Percentiles rank a stretch among this genome's conserved stretches.
Conservation (phyloP, 2,797 vertebrate species). For the Syngnathus acus region DNA sequence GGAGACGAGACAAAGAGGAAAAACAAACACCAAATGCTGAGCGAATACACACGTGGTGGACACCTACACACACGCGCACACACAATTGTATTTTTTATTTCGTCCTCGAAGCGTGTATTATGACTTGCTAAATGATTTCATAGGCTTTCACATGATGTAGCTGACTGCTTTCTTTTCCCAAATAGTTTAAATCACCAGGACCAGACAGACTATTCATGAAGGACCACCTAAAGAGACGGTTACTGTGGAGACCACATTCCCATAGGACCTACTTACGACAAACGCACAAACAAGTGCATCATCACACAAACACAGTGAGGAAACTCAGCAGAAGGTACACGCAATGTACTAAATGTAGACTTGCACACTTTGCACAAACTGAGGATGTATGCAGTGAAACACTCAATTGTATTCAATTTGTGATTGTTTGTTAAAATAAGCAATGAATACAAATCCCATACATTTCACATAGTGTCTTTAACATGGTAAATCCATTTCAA, state of each 20-base stretch:
- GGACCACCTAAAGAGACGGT: slow-evolving; percentile 58
- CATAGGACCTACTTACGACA: slow-evolving; percentile 50
- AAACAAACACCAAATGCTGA: slow-evolving; percentile 61
- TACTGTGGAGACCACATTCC: slow-evolving; percentile 61
- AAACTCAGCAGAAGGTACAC: slow-evolving; percentile 11
- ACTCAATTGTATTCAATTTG: slow-evolving; percentile 42
- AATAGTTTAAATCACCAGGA: slow-evolving; percentile 53
- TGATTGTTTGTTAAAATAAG: slow-evolving; percentile 43
- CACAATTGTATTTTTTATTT: slow-evolving; percentile 53
- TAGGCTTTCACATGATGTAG: slow-evolving; percentile 44
- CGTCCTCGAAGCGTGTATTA: slow-evolving; percentile 49
- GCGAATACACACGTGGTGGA: slow-evolving; percentile 12
- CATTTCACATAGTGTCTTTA: slow-evolving; percentile 53
- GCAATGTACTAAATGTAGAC: slow-evolving; percentile 8
- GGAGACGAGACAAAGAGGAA: slow-evolving; percentile 66
- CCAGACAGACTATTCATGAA: slow-evolving; percentile 62
- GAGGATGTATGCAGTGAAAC: slow-evolving; percentile 16
- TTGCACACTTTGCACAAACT: not conserved
- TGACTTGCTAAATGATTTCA: slow-evolving; percentile 54
- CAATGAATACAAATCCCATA: slow-evolving; percentile 56
- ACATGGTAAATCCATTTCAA: slow-evolving; percentile 37
- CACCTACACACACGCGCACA: slow-evolving; percentile 20
- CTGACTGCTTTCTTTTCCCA: slow-evolving; percentile 27
- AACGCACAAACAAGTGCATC: slow-evolving; percentile 49
- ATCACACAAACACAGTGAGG: slow-evolving; percentile 28